Base-by-base conservation (phyloP, 2,888 invertebrate genomes). In the Spisula solida region DNA sequence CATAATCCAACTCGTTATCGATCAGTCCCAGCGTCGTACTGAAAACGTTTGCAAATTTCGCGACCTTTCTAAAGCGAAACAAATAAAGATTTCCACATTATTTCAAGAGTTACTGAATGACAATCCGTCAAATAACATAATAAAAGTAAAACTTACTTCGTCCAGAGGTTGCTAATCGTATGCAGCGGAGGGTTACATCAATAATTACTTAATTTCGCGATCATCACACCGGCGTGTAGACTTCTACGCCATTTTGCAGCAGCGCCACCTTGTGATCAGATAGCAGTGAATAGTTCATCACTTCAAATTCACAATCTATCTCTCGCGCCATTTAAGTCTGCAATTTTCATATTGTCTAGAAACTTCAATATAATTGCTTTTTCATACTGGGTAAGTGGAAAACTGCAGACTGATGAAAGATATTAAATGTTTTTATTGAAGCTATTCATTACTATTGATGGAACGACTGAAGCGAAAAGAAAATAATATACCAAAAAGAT, bases 251-350 rank as follows among this genome's bases (percentile, higher is more conserved):
- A 75, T 75, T 31, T 75, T 75, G 75, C 34, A 34, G 29, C 18
- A 75, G 75, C 75, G 75, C 75, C 75, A 75, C 75, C 75, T 75
- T 66, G 60, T 75, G 75, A 34, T 34, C 12, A 31, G 75, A 34
- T 75, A 34, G 31, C 31, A 16, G 31, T 75, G 75, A 75, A 31
- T 34, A 75, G 75, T 34, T 18, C 31, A 75, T 60, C 29, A 75
- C 2, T 34, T 18, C 8, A 75, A 1, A 18, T n/a, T 60, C 6
- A 8, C 41, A 41, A 41, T 5, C 41, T 8, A 41, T 41, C 8
- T 41, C 41, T 8, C 8, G 41, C 2, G 41, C 41, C 41, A 41
- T 41, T 41, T 41, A 41, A 41, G 2, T 41, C 41, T 41, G 2
- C 41, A 41, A 41, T 41, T 41, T 5, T 5, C 41, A 8, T 8